Percentiles rank a stretch among this genome's conserved stretches.
Conservation (phyloP, 2,797 vertebrate genomes). For the Anguilla anguilla region DNA sequence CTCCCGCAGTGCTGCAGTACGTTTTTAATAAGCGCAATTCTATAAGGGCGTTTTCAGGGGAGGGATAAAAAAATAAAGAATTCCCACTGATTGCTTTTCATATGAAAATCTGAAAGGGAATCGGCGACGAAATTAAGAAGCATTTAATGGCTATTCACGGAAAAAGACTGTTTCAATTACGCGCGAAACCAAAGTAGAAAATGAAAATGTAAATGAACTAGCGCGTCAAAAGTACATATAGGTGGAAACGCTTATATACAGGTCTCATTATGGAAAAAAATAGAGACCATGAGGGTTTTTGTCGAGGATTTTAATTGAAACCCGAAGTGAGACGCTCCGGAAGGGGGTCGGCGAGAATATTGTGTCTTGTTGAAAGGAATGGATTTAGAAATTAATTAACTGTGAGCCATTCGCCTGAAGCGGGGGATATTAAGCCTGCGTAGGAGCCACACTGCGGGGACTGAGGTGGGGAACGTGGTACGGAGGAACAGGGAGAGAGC, state of each 20-base stretch:
- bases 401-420: constrained; percentile 44
- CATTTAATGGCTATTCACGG: neutral
- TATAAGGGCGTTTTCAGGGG: neutral
- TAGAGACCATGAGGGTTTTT: constrained; percentile 31
- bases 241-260: constrained; percentile 41
- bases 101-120: constrained; percentile 2
- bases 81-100: neutral
- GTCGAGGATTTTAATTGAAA: constrained; percentile 55
- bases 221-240: constrained; percentile 29
- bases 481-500: constrained; percentile 44
- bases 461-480: neutral
- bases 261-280: constrained; percentile 35
- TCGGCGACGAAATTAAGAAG: neutral
- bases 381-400: constrained; percentile 57
- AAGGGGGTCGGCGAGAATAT: constrained; percentile 45
- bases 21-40: constrained; percentile 1
- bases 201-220: constrained; percentile 35
- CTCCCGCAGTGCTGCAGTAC: neutral
- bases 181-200: neutral
- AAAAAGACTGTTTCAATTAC: neutral
- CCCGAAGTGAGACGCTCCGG: constrained; percentile 49
- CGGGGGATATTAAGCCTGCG: neutral
- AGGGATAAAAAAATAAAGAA: neutral
- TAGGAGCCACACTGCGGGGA: constrained; percentile 29
- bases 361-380: constrained; percentile 52